These are phyloP conservation scores for Germaria angustata DNA, from an alignment of 2,888 invertebrate species.

Conservation along the genomic window DNA sequence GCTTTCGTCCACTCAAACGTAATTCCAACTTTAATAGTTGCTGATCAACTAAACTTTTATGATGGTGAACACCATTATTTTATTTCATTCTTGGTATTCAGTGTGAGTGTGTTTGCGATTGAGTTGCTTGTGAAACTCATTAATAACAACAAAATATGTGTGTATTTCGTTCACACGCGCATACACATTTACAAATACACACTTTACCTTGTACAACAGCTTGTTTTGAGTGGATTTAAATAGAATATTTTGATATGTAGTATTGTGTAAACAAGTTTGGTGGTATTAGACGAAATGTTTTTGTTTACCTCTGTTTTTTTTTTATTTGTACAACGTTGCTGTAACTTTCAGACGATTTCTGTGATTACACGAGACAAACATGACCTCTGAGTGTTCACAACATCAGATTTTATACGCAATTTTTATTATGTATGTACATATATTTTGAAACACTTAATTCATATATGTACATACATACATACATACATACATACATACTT, in stretches of 20 bases:
- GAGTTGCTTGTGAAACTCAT: slow-evolving; percentile 30
- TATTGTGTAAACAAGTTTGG: no score
- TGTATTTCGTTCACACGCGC: not conserved
- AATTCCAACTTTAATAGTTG: slow-evolving; percentile 47
- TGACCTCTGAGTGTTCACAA: no score
- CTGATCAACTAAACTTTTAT: slow-evolving; percentile 52
- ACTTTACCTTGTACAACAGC: not conserved
- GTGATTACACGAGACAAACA: no score
- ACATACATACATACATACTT: not conserved
- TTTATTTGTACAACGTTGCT: no score
- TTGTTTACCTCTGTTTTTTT: no score
- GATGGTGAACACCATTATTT: slow-evolving; percentile 39
- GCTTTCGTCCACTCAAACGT: not conserved
- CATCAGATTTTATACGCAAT: no score
- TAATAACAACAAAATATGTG: not conserved
- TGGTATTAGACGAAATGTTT: no score
- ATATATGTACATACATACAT: not conserved
- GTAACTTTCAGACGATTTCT: no score
- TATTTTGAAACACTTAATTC: no score
- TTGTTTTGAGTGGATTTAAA: slow-evolving; percentile 21
- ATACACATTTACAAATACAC: slow-evolving; percentile 2
- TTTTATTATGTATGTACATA: no score
- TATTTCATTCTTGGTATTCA: slow-evolving; percentile 48
- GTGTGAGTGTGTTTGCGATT: not conserved
- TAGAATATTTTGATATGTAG: slow-evolving; percentile 1